phyloP scores from a whole-genome alignment of 2,113 vertebrate species.

The Ifrita kowaldi region DNA sequence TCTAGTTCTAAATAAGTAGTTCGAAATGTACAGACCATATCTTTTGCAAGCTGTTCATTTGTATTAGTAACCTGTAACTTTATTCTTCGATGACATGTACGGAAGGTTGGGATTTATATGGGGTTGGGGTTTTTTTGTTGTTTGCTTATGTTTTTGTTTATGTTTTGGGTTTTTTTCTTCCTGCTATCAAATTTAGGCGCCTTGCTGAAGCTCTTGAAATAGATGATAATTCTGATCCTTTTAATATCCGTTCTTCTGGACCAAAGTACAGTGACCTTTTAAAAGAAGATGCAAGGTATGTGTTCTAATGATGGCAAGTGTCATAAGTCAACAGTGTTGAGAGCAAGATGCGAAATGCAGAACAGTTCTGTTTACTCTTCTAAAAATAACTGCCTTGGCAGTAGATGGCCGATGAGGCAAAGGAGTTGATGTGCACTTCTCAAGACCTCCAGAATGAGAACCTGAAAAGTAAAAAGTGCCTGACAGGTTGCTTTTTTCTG shows the following conservation, averaged over 20 bases:
- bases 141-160: neutral
- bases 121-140: neutral
- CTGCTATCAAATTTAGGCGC: constrained; percentile 56
- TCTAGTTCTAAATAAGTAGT: neutral
- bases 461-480: neutral
- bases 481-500: neutral
- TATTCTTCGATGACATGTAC: neutral
- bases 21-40: neutral
- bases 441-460: neutral
- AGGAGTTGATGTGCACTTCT: neutral
- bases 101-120: neutral
- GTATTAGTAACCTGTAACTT: neutral
- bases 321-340: neutral
- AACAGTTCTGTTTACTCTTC: neutral
- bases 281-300: constrained; percentile 93
- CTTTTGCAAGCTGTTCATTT: neutral
- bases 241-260: constrained; percentile 81
- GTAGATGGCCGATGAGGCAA: neutral
- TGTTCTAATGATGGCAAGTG: neutral
- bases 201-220: constrained; percentile 94
- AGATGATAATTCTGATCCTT: constrained; percentile 87
- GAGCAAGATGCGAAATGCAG: neutral
- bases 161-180: neutral
- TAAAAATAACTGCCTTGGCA: neutral
- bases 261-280: constrained; percentile 90